Percentiles rank a stretch among this genome's conserved stretches.
Conservation (phyloP, 2,797 vertebrate species). For the Alauda arvensis region DNA sequence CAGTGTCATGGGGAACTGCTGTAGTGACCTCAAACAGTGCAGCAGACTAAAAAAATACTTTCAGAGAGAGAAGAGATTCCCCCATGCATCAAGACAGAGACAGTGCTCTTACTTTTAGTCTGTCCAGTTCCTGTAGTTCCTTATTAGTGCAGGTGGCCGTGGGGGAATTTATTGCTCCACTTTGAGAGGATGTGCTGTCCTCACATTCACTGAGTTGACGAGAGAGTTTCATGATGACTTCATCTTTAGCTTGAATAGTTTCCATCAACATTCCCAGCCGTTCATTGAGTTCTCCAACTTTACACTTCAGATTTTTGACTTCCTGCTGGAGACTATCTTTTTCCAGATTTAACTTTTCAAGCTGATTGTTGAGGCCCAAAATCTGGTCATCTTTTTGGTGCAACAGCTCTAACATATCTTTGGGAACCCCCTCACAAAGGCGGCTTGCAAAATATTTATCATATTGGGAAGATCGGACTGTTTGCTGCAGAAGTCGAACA, state of each 20-base stretch:
- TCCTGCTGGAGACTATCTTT: conserved; percentile 89
- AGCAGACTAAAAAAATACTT: neutral
- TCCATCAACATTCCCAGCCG: conserved; percentile 93
- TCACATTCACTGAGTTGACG: conserved; percentile 77
- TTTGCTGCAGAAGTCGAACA: conserved; percentile 93
- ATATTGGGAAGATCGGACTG: conserved; percentile 87
- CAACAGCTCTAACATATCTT: conserved; percentile 70
- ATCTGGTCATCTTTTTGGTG: conserved; percentile 86
- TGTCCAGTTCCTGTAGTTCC: conserved; percentile 85
- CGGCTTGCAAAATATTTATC: conserved; percentile 75
- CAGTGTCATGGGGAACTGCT: neutral
- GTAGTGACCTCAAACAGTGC: neutral
- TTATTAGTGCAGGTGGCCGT: conserved; percentile 13
- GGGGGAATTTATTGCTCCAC: conserved; percentile 16
- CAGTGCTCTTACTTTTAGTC: conserved; percentile 79
- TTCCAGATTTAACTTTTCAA: conserved; percentile 85
- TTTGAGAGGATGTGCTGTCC: conserved; percentile 7
- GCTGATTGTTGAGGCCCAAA: conserved; percentile 82
- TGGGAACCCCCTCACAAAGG: conserved; percentile 62
- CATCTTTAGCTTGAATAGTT: conserved; percentile 96
- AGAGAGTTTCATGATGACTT: conserved; percentile 93
- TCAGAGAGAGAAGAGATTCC: neutral
- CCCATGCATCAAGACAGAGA: neutral
- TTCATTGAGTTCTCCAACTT: conserved; percentile 89
- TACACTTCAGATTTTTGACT: conserved; percentile 82